Evolutionary conservation across 1,140 invertebrate species (phyloP).

Genomic region (Dryas iulia): DNA sequence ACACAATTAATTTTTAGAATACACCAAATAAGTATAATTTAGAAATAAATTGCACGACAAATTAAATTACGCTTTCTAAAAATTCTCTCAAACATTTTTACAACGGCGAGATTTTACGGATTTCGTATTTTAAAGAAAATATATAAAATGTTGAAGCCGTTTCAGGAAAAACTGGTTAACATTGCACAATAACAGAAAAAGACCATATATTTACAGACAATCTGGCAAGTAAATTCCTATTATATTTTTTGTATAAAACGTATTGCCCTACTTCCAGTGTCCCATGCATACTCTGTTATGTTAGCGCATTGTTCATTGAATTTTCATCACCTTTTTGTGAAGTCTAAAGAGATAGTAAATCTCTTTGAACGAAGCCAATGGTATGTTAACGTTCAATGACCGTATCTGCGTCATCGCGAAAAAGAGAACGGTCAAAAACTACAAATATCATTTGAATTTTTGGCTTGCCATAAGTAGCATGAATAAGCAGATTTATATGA

Average conservation of each 20-base stretch:
- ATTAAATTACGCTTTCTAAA: too few species aligned
- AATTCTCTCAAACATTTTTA: too few species aligned
- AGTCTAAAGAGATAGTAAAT: slow-evolving; percentile 35
- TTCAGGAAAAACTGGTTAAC: background rate
- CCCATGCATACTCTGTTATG: slow-evolving; percentile 22
- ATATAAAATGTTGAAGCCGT: background rate
- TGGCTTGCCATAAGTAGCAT: background rate
- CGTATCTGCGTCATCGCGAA: slow-evolving; percentile 4
- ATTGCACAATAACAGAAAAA: too few species aligned
- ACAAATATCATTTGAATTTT: background rate
- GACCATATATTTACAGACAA: background rate
- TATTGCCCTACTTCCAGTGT: slow-evolving; percentile 26
- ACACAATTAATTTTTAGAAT: too few species aligned
- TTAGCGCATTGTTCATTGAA: slow-evolving; percentile 57
- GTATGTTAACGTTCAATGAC: slow-evolving; percentile 48
- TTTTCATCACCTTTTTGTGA: slow-evolving; percentile 45
- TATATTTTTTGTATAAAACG: background rate
- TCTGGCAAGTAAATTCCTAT: too few species aligned
- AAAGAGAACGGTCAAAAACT: background rate
- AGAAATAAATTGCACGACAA: too few species aligned
- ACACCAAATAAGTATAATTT: too few species aligned
- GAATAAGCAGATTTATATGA: background rate
- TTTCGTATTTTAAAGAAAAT: too few species aligned
- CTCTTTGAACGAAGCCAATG: slow-evolving; percentile 55
- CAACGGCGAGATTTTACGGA: too few species aligned